Evolutionary conservation across 2,113 vertebrate species (phyloP), one percentile per base, ranked within the genome.

Genomic region (Gasterosteus nipponicus): DNA sequence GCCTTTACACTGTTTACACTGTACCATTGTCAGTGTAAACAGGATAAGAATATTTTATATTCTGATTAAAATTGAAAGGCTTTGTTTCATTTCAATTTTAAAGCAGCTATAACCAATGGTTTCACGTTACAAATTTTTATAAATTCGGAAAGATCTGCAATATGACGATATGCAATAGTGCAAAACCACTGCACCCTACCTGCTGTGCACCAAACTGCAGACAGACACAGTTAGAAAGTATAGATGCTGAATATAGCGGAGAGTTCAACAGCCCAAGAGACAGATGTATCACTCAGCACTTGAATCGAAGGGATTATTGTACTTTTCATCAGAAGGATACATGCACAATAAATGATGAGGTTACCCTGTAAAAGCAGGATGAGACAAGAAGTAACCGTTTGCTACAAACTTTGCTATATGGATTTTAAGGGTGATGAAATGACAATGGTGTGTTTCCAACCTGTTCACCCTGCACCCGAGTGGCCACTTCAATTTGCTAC

Each of bases 21-120:
- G 11, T n/a, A n/a, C 63, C 19, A 62, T 9, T n/a, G 53, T 38
- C 31, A 26, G 35, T 39, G 0, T 57, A 58, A 69, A 46, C 49
- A 63, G 7, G 19, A 74, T 22, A 16, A 61, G 42, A 12, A 54
- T 18, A 65, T 33, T 58, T 61, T 60, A 18, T 0, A 3, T 22
- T 62, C 1, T 51, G 42, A n/a, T 57, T 63, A 29, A 31, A 63
- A 9, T 9, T 62, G 3, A 63, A 77, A 22, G 26, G 2, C 1
- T 54, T 64, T 68, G 64, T 62, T 59, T 70, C 16, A 44, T 11
- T 65, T 42, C 12, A 3, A 65, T 44, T 29, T 58, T 19, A 67
- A 38, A 64, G 7, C 0, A 5, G 2, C 38, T 69, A 12, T 3
- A 9, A 44, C 44, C 29, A 22, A 59, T 22, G 46, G 15, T 35